These are phyloP conservation scores for Rhyacichthys aspro DNA, from an alignment of 2,797 vertebrate species.

Conservation along the genomic window DNA sequence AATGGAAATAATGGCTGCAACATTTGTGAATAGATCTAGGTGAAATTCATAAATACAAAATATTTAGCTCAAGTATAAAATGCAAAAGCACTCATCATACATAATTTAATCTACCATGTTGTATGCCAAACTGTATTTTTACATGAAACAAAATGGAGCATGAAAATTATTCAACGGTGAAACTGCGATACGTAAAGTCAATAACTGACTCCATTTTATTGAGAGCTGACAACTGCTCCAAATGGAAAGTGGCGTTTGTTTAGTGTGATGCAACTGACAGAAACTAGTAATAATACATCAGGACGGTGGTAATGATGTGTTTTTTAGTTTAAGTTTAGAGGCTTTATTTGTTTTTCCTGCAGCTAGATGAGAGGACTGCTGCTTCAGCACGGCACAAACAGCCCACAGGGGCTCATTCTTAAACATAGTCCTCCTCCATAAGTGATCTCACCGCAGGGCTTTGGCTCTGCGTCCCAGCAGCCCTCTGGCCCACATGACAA, in stretches of 20 bases:
- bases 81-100: no score
- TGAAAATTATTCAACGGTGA: no score
- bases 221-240: conserved; percentile 22
- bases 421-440: conserved; percentile 65
- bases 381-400: conserved; percentile 63
- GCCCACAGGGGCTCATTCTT: conserved; percentile 64
- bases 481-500: conserved; percentile 72
- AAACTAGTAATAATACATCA: conserved; percentile 41
- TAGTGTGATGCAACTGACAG: conserved; percentile 65
- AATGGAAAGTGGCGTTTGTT: conserved; percentile 31
- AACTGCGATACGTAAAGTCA: background rate
- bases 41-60: no score
- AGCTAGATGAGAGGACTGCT: conserved; percentile 61
- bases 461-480: conserved; percentile 62
- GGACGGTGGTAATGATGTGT: conserved; percentile 37
- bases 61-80: no score
- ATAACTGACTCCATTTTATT: conserved; percentile 11
- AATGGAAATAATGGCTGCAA: no score
- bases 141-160: no score
- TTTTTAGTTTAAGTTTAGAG: conserved; percentile 52
- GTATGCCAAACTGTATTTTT: no score
- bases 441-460: conserved; percentile 66
- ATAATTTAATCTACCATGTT: no score
- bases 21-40: no score
- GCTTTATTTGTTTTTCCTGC: conserved; percentile 65